Evolutionary conservation across 2,888 invertebrate genomes (phyloP).

Genomic region (Mythimna loreyi): DNA sequence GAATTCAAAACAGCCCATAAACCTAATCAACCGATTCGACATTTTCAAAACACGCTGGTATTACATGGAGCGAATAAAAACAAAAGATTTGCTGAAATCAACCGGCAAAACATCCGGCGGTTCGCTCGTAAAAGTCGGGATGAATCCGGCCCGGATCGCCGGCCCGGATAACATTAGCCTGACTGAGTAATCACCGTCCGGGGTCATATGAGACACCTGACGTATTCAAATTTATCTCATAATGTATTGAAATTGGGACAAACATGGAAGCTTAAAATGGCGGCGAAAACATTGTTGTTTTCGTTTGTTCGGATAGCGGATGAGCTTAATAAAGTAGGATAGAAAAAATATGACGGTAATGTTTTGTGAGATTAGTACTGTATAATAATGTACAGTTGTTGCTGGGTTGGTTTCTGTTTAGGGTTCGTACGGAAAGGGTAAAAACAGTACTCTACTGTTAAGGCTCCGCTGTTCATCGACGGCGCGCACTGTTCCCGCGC

Average conservation of each 20-base stretch:
- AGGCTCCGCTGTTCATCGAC: no score
- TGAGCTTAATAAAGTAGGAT: not conserved
- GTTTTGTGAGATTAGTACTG: not conserved
- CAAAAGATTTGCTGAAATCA: slow-evolving; percentile 56
- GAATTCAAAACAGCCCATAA: slow-evolving; percentile 25
- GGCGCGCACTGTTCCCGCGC: no score
- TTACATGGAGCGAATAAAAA: slow-evolving; percentile 56
- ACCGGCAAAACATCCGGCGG: slow-evolving; percentile 52
- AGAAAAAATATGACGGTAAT: not conserved
- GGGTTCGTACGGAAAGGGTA: no score
- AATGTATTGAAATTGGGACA: slow-evolving; percentile 66
- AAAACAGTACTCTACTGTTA: no score
- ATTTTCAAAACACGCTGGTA: slow-evolving; percentile 40
- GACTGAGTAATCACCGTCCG: slow-evolving; percentile 66
- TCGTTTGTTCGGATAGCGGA: slow-evolving; percentile 18
- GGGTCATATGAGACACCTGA: slow-evolving; percentile 70
- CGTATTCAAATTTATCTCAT: slow-evolving; percentile 69
- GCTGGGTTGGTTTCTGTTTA: no score
- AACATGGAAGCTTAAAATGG: slow-evolving; percentile 53
- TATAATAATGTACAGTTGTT: no score
- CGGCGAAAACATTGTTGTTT: slow-evolving; percentile 36
- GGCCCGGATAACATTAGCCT: slow-evolving; percentile 67
- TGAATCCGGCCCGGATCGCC: slow-evolving; percentile 64
- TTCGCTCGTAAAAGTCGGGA: slow-evolving; percentile 65
- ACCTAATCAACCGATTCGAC: slow-evolving; percentile 24